These are phyloP conservation scores for Onychomys leucogaster DNA, from an alignment of 2,797 vertebrate genomes.

Conservation along the genomic window DNA sequence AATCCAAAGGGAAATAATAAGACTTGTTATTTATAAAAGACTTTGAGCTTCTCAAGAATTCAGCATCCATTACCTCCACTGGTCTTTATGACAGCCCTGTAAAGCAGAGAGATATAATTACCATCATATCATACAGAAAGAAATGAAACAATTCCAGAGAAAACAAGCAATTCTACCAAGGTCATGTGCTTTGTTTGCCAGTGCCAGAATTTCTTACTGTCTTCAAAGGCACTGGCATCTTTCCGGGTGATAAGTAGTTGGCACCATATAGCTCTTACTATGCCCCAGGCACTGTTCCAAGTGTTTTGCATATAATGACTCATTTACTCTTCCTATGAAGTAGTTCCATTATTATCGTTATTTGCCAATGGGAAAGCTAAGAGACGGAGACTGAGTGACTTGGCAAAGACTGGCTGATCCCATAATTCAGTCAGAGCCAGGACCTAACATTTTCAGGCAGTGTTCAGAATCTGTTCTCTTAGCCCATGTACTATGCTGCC, in stretches of 20 bases:
- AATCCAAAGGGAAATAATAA: conserved; percentile 29
- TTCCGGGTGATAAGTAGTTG: conserved; percentile 31
- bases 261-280: background rate
- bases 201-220: background rate
- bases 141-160: conserved; percentile 44
- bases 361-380: conserved; percentile 1
- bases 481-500: background rate
- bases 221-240: conserved; percentile 9
- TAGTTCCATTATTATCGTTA: background rate
- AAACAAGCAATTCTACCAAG: background rate
- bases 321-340: background rate
- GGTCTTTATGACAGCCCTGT: background rate
- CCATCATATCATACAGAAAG: background rate
- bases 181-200: background rate
- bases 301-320: conserved; percentile 42
- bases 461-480: background rate
- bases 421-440: background rate
- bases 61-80: background rate
- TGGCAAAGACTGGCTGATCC: background rate
- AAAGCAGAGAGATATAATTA: conserved; percentile 25
- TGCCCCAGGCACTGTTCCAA: background rate
- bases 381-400: background rate
- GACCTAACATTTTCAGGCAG: background rate
- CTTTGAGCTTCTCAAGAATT: conserved; percentile 37
- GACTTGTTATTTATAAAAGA: background rate